Evolutionary conservation across 1,140 invertebrate species (phyloP), one percentile per base, ranked within the genome.

Genomic region (Mamestra configurata): DNA sequence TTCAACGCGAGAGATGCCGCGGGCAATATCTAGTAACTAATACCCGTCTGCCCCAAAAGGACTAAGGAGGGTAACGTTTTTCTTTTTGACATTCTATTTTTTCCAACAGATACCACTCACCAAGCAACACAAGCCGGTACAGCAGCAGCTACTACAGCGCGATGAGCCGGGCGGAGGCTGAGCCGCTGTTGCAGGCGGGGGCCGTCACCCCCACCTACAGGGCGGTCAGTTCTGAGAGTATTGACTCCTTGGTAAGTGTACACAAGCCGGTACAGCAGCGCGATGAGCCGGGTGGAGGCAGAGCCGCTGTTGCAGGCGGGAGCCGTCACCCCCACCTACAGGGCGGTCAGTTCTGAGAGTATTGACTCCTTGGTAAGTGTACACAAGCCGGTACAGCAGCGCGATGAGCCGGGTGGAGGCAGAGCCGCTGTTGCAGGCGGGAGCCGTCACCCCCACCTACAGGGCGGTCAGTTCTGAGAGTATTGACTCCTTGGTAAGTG

Each of bases 341-440:
- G 70, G 31, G 79, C 66, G 11, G 43, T 71, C 20, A 51, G 72
- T 18, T 24, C 46, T 1, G 61, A 66, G 13, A 71, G 46, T 10
- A n/a, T 55, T 1, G 81, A 82, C 22, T 78, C 80, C 10, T 61
- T 85, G 79, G 87, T 88, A 59, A 82, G 27, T 31, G 1, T 31
- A 31, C 27, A 3, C 79, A 4, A 85, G 53, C 53, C 55, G 51
- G 43, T n/a, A n/a, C n/a, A n/a, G n/a, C n/a, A n/a, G n/a, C n/a
- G 76, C 80, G 15, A 82, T 82, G 80, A 76, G 70, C 13, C 51
- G 81, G 7, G 46, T 51, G 61, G 84, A 86, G 77, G 59, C 57
- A 0, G 51, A 75, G 20, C 84, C 82, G 0, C 70, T 86, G 10
- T 35, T 86, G 24, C 35, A 71, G n/a, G 43, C 11, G 4, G 20